These are phyloP conservation scores for Budorcas taxicolor DNA, from an alignment of 2,113 vertebrate genomes.

Conservation along the genomic window DNA sequence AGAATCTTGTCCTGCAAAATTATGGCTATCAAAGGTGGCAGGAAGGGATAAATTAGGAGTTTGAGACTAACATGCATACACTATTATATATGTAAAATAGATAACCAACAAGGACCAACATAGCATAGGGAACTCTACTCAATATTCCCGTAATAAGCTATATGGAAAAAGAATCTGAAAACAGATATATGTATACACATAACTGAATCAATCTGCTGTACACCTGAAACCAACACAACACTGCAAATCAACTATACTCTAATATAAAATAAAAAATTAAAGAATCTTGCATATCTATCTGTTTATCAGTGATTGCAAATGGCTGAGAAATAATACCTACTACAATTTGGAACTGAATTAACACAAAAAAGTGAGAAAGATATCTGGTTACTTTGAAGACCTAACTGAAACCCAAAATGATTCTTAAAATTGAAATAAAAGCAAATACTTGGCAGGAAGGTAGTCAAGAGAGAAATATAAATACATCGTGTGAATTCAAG, in stretches of 20 bases:
- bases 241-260: background rate
- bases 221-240: background rate
- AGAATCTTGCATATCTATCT: background rate
- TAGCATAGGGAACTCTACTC: background rate
- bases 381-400: background rate
- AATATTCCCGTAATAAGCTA: background rate
- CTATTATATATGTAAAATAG: background rate
- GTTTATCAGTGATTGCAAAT: background rate
- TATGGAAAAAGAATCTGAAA: background rate
- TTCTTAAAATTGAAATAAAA: conserved; percentile 12
- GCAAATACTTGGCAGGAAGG: background rate
- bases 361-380: background rate
- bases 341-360: background rate
- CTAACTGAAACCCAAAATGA: background rate
- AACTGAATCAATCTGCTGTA: background rate
- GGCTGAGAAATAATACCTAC: background rate
- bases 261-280: background rate
- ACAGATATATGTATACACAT: background rate
- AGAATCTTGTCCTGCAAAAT: background rate
- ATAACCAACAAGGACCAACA: background rate
- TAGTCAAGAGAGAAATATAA: background rate
- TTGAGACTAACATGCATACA: background rate
- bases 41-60: background rate
- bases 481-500: background rate
- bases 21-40: background rate